phyloP scores from a whole-genome alignment of 2,888 invertebrate species.

The Pristionchus japonicus region DNA sequence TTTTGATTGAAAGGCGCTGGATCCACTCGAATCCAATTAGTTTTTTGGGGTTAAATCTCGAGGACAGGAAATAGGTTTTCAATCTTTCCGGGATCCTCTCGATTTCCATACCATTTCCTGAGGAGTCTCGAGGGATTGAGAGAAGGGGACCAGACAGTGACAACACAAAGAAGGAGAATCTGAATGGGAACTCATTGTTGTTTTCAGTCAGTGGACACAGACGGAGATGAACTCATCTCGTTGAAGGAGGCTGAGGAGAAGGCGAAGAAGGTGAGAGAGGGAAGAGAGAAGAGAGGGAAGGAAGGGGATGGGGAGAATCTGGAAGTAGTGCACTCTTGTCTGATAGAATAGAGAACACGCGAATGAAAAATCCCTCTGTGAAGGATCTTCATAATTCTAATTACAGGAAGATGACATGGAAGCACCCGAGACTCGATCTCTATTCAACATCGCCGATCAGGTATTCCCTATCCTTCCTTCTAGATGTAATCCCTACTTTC shows the following conservation, averaged over 20 bases:
- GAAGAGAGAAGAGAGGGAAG: conserved; percentile 50
- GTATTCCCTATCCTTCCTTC: conserved; percentile 32
- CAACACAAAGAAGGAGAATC: neutral
- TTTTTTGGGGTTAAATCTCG: neutral
- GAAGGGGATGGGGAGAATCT: neutral
- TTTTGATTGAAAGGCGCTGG: neutral
- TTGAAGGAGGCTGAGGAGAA: conserved; percentile 67
- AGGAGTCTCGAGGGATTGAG: neutral
- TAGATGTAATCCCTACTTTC: neutral
- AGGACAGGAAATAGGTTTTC: neutral
- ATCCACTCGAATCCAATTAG: neutral
- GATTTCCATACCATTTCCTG: conserved; percentile 4
- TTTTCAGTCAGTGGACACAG: conserved; percentile 55
- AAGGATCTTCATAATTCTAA: neutral
- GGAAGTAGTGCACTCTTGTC: too few species aligned
- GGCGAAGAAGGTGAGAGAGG: conserved; percentile 47
- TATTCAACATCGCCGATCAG: conserved; percentile 74
- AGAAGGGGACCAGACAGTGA: neutral
- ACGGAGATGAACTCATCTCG: conserved; percentile 65
- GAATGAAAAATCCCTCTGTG: too few species aligned
- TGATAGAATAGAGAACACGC: too few species aligned
- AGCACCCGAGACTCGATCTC: conserved; percentile 63
- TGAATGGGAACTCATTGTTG: neutral
- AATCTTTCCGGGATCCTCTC: neutral
- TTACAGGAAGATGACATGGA: conserved; percentile 70